Percentiles rank a stretch among this genome's conserved stretches.
These are phyloP conservation scores for Apamea monoglypha DNA, from an alignment of 2,888 invertebrate species.

Conservation along the genomic window DNA sequence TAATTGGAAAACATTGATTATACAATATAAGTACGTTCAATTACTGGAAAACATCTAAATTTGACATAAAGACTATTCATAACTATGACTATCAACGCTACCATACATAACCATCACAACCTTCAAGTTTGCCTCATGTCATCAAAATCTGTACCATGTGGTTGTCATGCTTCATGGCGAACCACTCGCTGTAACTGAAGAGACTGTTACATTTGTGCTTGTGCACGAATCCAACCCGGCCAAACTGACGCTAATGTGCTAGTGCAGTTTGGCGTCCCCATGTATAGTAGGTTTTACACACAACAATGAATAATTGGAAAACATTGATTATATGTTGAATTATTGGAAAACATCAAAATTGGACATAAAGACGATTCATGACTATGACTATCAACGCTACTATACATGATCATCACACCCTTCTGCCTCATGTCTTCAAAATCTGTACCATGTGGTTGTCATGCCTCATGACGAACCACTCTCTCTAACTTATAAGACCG, in stretches of 20 bases:
- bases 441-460: not conserved
- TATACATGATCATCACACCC: not conserved
- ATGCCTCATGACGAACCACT: not conserved
- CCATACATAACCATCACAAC: not conserved
- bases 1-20: constrained; percentile 11
- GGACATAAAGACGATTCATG: constrained; percentile 4
- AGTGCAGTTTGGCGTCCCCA: not conserved
- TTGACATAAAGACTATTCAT: constrained; percentile 6
- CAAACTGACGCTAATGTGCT: not conserved
- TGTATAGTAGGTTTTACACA: constrained; percentile 2
- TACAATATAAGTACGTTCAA: too few relatives aligned
- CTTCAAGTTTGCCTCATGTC: not conserved
- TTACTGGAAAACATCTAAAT: constrained; percentile 35
- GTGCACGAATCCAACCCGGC: not conserved
- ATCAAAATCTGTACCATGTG: not conserved
- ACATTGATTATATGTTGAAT: constrained; percentile 5
- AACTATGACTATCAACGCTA: constrained; percentile 2
- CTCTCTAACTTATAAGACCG: not conserved
- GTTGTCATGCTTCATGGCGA: too few relatives aligned
- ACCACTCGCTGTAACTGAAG: not conserved
- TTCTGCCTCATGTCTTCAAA: not conserved
- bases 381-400: constrained; percentile 9
- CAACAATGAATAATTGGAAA: not conserved
- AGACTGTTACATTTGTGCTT: not conserved
- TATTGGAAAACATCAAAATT: constrained; percentile 34